A percentile compares a stretch with the other conserved stretches of the same genome.
Evolutionary conservation across 2,113 vertebrate genomes (phyloP).

Genomic region (Haemorhous mexicanus): DNA sequence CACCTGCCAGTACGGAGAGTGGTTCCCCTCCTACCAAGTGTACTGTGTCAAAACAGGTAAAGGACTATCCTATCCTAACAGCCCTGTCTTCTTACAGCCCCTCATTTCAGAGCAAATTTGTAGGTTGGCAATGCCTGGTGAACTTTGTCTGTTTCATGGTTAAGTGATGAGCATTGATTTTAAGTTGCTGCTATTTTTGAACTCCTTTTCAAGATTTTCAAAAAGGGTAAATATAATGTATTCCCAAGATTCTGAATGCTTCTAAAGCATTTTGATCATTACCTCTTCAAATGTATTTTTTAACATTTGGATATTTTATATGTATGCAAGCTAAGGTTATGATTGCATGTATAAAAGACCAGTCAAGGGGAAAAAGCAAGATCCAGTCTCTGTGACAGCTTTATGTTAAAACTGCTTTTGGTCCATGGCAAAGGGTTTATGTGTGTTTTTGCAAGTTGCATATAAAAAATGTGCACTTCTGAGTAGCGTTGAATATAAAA

Average conservation of each 20-base stretch:
- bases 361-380: neutral
- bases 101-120: neutral
- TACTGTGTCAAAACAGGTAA: slow-evolving; percentile 83
- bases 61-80: rapidly evolving
- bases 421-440: neutral
- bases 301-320: neutral
- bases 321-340: neutral
- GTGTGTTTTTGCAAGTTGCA: neutral
- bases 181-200: neutral
- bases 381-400: neutral
- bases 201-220: neutral
- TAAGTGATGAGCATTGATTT: neutral
- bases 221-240: neutral
- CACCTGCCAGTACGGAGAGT: slow-evolving; percentile 86
- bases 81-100: neutral
- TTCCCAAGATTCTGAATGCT: neutral
- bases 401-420: neutral
- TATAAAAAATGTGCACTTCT: neutral
- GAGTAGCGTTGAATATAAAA: neutral
- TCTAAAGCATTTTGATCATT: neutral
- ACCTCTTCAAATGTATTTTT: neutral
- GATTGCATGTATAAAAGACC: neutral
- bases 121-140: neutral
- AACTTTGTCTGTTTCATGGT: neutral
- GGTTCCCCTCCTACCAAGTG: slow-evolving; percentile 85